Base-by-base conservation (phyloP, 2,888 invertebrate genomes). In the Quadroppia sp. region DNA sequence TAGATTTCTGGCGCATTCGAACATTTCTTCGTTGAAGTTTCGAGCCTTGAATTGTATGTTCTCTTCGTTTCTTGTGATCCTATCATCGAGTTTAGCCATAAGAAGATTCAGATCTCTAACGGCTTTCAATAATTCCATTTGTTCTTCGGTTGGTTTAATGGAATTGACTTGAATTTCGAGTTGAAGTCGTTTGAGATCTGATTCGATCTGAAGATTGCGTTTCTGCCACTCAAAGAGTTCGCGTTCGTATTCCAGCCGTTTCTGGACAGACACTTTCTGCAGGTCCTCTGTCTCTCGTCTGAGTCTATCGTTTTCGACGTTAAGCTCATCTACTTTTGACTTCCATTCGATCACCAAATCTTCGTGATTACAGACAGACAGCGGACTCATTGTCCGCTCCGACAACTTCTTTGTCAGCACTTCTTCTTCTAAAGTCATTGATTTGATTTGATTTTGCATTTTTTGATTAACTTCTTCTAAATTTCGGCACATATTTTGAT, bases 261-360 rank as follows among this genome's bases (percentile, higher is more conserved):
- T 67, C 40, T 67, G 32, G 15, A 67, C 23, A 2, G 42, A 30
- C 36, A 67, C n/a, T 23, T 23, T 36, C n/a, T 67, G 20, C 20
- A 40, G 15, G 11, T 67, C 67, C 23, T 67, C 40, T 13, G 67
- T 40, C 25, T 67, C 40, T 1, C 67, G 36, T 23, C 42, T 36
- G 13, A 67, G 42, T 67, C 67, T 30, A 4, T 67, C 42, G 15
- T 67, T 67, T 40, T 67, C 40, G 13, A 11, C 20, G 15, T 32
- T 67, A 36, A 67, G 67, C 32, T 40, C 67, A 42, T 67, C 67
- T 25, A 67, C n/a, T 67, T 42, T 67, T n/a, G 67, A 32, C 67
- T 67, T 40, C 67, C 67, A 67, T 42, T 67, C 67, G 42, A 67
- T 67, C 17, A 67, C 36, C 67, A 67, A 40, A 40, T 67, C 67